Conservation (phyloP, 2,888 invertebrate genomes). For the Eucera pruinosa region DNA sequence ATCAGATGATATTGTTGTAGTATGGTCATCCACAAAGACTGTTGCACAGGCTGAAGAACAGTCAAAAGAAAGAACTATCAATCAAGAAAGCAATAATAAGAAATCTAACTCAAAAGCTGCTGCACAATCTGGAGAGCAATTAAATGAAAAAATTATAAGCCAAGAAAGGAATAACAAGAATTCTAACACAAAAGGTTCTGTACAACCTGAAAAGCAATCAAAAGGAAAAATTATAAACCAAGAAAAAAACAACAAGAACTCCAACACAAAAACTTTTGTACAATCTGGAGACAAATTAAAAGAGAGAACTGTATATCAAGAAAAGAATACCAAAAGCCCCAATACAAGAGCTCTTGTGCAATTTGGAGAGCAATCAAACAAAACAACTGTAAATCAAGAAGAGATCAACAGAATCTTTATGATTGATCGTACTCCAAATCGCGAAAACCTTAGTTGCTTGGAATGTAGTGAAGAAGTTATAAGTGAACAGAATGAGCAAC, state of each 20-base stretch:
- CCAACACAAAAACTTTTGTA: too few relatives aligned
- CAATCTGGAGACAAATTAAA: too few relatives aligned
- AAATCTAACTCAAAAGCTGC: too few relatives aligned
- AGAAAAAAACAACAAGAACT: neutral
- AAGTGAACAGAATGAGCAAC: neutral
- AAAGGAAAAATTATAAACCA: neutral
- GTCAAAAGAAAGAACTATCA: neutral
- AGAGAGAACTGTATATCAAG: too few relatives aligned
- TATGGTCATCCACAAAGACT: slow-evolving; percentile 67
- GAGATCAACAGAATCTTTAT: slow-evolving; percentile 46
- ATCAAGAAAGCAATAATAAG: neutral
- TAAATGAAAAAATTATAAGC: neutral
- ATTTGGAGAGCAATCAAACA: too few relatives aligned
- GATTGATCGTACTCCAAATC: slow-evolving; percentile 51
- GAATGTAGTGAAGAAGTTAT: neutral
- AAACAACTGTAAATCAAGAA: too few relatives aligned
- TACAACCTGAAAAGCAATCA: too few relatives aligned
- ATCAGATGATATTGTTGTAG: slow-evolving; percentile 70
- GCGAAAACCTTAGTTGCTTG: slow-evolving; percentile 35
- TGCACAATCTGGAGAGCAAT: neutral
- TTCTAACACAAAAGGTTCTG: too few relatives aligned
- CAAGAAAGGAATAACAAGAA: neutral
- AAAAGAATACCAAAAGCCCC: too few relatives aligned
- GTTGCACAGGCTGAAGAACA: neutral
- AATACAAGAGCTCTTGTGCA: too few relatives aligned